A percentile compares a stretch with the other conserved stretches of the same genome.
These are phyloP conservation scores for Lamprotornis superbus DNA, from an alignment of 2,113 vertebrate species.

Conservation along the genomic window DNA sequence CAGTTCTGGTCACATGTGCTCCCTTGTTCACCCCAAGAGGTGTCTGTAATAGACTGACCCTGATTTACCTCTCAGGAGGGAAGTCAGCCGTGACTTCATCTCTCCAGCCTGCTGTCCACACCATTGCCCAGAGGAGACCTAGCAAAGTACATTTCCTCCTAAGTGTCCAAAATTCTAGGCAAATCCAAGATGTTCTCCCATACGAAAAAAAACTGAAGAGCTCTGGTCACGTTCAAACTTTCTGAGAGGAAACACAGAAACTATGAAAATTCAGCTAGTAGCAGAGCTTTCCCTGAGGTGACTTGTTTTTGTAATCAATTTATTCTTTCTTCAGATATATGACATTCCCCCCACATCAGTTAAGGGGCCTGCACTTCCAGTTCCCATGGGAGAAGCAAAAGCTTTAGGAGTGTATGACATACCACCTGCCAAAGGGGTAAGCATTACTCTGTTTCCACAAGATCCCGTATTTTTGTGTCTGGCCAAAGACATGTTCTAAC, in stretches of 20 bases:
- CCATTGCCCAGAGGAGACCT: not conserved
- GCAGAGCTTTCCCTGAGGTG: not conserved
- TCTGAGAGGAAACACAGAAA: not conserved
- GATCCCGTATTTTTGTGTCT: not conserved
- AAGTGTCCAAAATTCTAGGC: not conserved
- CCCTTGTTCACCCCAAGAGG: not conserved
- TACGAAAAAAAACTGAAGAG: not conserved
- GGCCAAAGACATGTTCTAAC: not conserved
- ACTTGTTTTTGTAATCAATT: not conserved
- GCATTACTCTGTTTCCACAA: not conserved
- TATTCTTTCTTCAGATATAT: conserved; percentile 83
- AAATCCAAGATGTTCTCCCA: not conserved
- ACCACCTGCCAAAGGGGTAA: conserved; percentile 82
- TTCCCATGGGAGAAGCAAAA: conserved; percentile 69
- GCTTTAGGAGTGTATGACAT: conserved; percentile 87
- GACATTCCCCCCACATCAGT: conserved; percentile 84
- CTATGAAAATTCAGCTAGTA: not conserved
- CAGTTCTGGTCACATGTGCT: not conserved
- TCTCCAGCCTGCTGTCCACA: not conserved
- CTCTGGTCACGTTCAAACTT: not conserved
- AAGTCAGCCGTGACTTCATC: not conserved
- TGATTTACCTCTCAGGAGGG: not conserved
- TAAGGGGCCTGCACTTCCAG: conserved; percentile 65
- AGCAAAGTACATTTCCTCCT: not conserved
- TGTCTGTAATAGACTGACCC: not conserved